These are phyloP conservation scores for Vulpes ferrilata DNA, from an alignment of 2,113 vertebrate species.

Conservation along the genomic window DNA sequence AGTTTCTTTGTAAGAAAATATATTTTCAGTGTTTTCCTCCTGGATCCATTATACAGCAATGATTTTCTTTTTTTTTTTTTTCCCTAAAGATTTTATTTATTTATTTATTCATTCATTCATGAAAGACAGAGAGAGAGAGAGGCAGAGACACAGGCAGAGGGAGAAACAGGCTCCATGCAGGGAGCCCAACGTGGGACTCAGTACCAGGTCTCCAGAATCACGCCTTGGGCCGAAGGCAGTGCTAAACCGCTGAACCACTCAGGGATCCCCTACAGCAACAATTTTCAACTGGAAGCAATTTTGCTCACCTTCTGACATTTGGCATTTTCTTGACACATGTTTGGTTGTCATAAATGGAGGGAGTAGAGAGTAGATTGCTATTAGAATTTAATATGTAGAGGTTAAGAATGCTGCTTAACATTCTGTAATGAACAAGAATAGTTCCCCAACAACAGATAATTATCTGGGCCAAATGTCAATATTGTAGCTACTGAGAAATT, in stretches of 20 bases:
- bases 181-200: too few species aligned
- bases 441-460: neutral
- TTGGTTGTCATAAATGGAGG: neutral
- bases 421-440: neutral
- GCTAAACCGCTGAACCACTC: too few species aligned
- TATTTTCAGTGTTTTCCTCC: neutral
- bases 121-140: too few species aligned
- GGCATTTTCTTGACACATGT: neutral
- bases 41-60: neutral
- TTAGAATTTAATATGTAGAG: neutral
- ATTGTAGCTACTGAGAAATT: neutral
- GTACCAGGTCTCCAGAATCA: too few species aligned
- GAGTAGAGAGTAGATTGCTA: neutral
- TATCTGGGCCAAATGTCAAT: neutral
- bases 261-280: neutral
- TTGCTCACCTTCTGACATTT: neutral
- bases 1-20: conserved; percentile 38
- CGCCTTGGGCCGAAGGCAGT: too few species aligned
- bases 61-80: neutral
- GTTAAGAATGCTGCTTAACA: neutral
- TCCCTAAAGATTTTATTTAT: too few species aligned
- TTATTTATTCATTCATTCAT: too few species aligned
- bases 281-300: neutral
- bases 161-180: too few species aligned
- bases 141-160: too few species aligned